Evolutionary conservation across 2,888 invertebrate species (phyloP), one percentile per base, ranked within the genome.

Genomic region (Eretmocerus hayati): DNA sequence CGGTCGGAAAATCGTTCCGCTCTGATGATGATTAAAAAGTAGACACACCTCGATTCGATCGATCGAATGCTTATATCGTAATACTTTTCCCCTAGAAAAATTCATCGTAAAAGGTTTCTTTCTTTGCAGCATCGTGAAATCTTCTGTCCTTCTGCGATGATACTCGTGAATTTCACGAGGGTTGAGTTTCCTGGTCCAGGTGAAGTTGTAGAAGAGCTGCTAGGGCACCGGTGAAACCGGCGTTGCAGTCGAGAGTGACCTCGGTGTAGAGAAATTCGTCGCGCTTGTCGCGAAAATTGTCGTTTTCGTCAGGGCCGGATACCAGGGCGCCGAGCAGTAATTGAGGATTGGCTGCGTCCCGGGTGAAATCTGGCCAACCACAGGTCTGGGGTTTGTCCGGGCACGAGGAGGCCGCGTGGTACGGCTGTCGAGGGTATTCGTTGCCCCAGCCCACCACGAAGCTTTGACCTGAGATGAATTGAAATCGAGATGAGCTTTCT

Each of bases 341-440:
- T 56, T 78, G 78, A 1, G 77, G 77, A 60, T 79, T 80, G 0
- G 76, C 69, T 2, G 62, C 66, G 21, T 66, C 58, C 2, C 69
- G 69, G 31, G 64, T 65, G 56, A 71, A 74, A 35, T 73, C 68
- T 5, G 72, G 62, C 76, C 76, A 76, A 21, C 72, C 73, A 53
- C 80, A 80, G 1, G 72, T 59, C 2, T 60, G 63, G 5, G 78
- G 78, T 32, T 58, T 61, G 55, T 73, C 64, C 2, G 76, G 76
- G 53, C 80, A 79, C 2, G 79, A 78, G 54, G 78, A 76, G 2
- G 78, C 75, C 5, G 77, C 73, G 59, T 80, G 79, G 56, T 77
- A 75, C 1, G 78, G 77, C 53, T 74, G 73, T 46, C 62, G 67
- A 0, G 79, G 79, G 36, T 75, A 76, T 58, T 78, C 20, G 18